A percentile compares a stretch with the other conserved stretches of the same genome.
Evolutionary conservation across 2,888 invertebrate species (phyloP).

Genomic region (Harpalus rufipes): DNA sequence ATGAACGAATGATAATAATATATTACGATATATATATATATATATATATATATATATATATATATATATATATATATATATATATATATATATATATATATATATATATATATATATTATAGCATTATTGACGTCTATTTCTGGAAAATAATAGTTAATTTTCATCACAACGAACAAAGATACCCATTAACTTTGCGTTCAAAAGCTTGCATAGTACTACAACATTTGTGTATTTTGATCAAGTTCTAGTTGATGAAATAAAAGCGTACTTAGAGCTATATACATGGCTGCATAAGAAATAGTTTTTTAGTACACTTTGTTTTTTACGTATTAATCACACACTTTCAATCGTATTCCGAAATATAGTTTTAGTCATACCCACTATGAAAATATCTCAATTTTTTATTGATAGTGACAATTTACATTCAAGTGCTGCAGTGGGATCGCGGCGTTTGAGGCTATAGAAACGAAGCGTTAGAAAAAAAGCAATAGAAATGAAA

Average conservation of each 20-base stretch:
- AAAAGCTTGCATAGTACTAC: slow-evolving; percentile 20
- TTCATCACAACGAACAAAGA: slow-evolving; percentile 55
- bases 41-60: no score
- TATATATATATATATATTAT: no score
- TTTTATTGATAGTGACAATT: no score
- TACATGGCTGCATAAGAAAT: slow-evolving; percentile 34
- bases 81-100: no score
- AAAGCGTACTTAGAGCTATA: slow-evolving; percentile 45
- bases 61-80: no score
- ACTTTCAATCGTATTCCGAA: background rate
- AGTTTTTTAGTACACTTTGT: background rate
- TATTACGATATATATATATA: no score
- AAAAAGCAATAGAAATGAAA: no score
- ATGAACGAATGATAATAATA: slow-evolving; percentile 36
- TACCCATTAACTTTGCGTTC: slow-evolving; percentile 28
- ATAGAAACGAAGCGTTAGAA: no score
- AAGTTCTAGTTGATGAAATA: slow-evolving; percentile 51
- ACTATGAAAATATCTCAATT: no score
- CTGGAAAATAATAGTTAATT: slow-evolving; percentile 49
- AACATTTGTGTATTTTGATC: slow-evolving; percentile 48
- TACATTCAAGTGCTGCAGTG: no score
- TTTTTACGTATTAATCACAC: background rate
- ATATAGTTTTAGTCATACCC: no score
- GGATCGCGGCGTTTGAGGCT: no score
- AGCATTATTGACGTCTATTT: slow-evolving; percentile 21